These are phyloP conservation scores for Heterohyrax brucei DNA, from an alignment of 2,797 vertebrate genomes.

Conservation along the genomic window DNA sequence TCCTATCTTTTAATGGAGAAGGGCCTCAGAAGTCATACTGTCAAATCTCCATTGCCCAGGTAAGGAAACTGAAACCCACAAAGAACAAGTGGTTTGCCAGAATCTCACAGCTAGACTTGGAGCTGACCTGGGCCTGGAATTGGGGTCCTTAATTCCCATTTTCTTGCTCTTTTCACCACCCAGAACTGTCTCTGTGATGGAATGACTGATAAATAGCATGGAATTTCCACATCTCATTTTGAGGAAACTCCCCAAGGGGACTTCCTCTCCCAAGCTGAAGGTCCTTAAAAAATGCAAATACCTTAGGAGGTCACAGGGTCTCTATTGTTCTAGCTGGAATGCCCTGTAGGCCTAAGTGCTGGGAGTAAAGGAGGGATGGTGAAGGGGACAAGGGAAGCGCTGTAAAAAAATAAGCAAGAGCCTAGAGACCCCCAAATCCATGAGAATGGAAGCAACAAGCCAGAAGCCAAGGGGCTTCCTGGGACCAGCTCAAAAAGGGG, in stretches of 20 bases:
- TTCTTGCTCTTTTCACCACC: background rate
- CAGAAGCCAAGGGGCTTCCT: constrained; percentile 52
- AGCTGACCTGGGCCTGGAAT: background rate
- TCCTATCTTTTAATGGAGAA: constrained; percentile 5
- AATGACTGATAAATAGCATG: constrained; percentile 42
- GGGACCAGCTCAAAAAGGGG: background rate
- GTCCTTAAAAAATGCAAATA: background rate
- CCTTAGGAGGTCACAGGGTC: background rate
- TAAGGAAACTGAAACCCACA: constrained; percentile 44
- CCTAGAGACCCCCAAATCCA: background rate
- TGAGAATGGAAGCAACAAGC: background rate
- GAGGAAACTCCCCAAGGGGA: constrained; percentile 61
- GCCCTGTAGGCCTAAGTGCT: background rate
- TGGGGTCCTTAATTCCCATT: background rate
- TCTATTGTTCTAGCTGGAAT: background rate
- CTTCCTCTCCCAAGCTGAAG: background rate
- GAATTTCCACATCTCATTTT: constrained; percentile 57
- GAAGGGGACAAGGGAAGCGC: background rate
- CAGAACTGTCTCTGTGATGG: background rate
- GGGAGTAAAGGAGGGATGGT: rapidly evolving
- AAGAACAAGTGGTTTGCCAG: background rate
- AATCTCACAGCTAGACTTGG: background rate
- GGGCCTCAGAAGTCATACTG: background rate
- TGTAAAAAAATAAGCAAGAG: background rate
- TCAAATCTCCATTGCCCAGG: background rate